Base-by-base conservation (phyloP, 2,113 vertebrate species). In the Meles meles region DNA sequence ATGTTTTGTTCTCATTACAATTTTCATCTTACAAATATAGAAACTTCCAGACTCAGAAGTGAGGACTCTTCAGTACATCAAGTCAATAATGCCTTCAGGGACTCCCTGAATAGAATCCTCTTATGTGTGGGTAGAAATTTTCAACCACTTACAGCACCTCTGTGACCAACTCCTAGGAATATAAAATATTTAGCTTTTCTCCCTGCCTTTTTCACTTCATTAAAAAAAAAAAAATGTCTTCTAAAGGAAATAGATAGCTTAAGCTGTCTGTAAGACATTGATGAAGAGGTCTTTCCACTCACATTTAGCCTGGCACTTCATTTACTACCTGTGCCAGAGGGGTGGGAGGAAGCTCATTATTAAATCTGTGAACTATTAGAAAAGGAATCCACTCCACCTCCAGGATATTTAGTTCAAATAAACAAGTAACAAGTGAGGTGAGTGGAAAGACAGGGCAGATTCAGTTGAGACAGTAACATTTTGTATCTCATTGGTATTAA, bases 401-500 rank as follows among this genome's bases (percentile, higher is more conserved):
- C 59, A 85, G 57, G 90, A 98, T 81, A 88, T 63, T 96, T 39
- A 81, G 37, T 65, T 81, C 4, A 94, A 11, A 81, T 29, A 81
- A 31, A 55, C 3, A 55, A 55, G 52, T 39, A 94, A 71, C 61
- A 83, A 92, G 74, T 27, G 71, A 55, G 7, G 57, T n/a, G 2
- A 44, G 31, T 88, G 2, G 34, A 67, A 49, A 96, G 5, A 86
- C 12, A 80, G 31, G 39, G 63, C 39, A 55, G 11, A 77, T 84
- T 85, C 15, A 59, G 9, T 4, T 67, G 7, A 87, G 34, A 87
- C 8, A 44, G 37, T 61, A 93, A 65, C 12, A 96, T 96, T 97
- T 97, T 97, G 49, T 97, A 95, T 98, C 88, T 96, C 97, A 89
- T 97, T 69, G 85, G 15, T 71, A 71, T 61, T 59, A 92, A 80